Evolutionary conservation across 2,888 invertebrate species (phyloP).

Genomic region (Drosophila dives): DNA sequence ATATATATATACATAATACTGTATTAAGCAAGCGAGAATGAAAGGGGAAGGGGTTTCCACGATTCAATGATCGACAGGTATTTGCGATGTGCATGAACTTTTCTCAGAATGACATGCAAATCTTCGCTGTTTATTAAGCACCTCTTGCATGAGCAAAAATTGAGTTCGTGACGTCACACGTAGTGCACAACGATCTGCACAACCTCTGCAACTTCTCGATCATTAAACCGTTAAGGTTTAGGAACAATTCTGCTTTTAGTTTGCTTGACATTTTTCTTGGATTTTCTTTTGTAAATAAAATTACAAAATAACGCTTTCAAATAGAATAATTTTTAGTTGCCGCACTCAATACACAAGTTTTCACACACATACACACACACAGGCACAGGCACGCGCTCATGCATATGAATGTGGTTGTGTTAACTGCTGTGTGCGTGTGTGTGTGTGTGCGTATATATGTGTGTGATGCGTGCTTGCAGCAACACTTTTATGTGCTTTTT

Average conservation of each 20-base stretch:
- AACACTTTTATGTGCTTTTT: constrained; percentile 79
- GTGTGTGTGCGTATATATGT: constrained; percentile 18
- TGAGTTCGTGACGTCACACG: constrained; percentile 19
- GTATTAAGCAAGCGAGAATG: constrained; percentile 61
- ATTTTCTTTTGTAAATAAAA: constrained; percentile 27
- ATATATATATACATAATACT: constrained; percentile 52
- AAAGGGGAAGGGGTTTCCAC: constrained; percentile 1
- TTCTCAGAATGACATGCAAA: not conserved
- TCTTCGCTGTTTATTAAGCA: constrained; percentile 2
- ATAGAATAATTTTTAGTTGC: constrained; percentile 50
- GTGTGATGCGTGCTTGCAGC: constrained; percentile 68
- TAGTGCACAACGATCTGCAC: constrained; percentile 5
- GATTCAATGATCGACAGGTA: constrained; percentile 45
- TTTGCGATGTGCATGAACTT: constrained; percentile 19
- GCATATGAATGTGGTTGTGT: constrained; percentile 42
- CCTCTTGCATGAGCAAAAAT: constrained; percentile 4
- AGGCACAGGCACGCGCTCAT: constrained; percentile 34
- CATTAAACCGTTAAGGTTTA: constrained; percentile 42
- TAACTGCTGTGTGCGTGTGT: constrained; percentile 31
- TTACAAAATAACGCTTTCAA: constrained; percentile 62
- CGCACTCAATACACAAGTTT: constrained; percentile 49
- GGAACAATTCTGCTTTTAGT: constrained; percentile 11
- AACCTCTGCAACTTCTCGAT: constrained; percentile 33
- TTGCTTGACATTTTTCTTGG: constrained; percentile 17
- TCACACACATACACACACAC: constrained; percentile 50